Evolutionary conservation across 2,113 vertebrate genomes (phyloP), one percentile per base, ranked within the genome.

Genomic region (Erinaceus europaeus): DNA sequence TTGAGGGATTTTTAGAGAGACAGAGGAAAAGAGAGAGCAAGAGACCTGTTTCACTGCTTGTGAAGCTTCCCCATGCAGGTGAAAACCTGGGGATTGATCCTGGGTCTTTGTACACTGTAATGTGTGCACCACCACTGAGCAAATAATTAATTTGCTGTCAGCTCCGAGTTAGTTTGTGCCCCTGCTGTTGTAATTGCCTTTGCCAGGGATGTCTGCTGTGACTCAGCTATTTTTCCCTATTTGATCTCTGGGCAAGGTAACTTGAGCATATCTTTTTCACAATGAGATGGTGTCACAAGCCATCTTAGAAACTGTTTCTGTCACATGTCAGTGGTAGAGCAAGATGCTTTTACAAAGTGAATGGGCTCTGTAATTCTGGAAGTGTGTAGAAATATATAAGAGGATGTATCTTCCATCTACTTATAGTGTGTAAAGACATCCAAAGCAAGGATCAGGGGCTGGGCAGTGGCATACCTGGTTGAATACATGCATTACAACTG

Each of bases 401-500:
- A 89, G 17, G 4, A 9, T 52, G 17, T 42, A 20, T 27, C 32
- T 79, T 86, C 67, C 42, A 64, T 34, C 32, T 71, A 69, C 68
- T 57, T n/a, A 50, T 23, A 57, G 12, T 79, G 25, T 23, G 20
- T 12, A 21, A 25, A 71, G 53, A 85, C 61, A 69, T 65, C 65
- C 62, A 67, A 91, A 90, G 48, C 68, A 79, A 89, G 25, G 46
- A 52, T 52, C n/a, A n/a, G n/a, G n/a, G n/a, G n/a, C n/a, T n/a
- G n/a, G n/a, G n/a, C n/a, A n/a, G n/a, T n/a, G n/a, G n/a, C n/a
- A n/a, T n/a, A n/a, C n/a, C n/a, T n/a, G n/a, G n/a, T n/a, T n/a
- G n/a, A n/a, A n/a, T n/a, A n/a, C n/a, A n/a, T n/a, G n/a, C n/a
- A n/a, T n/a, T n/a, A n/a, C n/a, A n/a, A n/a, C n/a, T n/a, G n/a